phyloP scores from a whole-genome alignment of 1,140 invertebrate species.

The Drosophila arawakana region DNA sequence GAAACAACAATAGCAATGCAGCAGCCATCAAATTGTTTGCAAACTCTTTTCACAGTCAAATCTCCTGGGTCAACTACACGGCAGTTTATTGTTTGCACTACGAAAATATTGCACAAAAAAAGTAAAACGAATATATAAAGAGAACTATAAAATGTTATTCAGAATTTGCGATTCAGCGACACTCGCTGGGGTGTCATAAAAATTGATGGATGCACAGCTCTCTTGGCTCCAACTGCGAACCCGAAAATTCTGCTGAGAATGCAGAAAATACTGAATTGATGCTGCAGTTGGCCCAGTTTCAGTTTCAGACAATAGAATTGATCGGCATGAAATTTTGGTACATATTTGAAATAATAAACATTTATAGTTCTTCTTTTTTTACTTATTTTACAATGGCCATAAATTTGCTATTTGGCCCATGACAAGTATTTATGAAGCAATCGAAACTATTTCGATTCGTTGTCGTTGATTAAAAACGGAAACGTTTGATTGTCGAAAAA shows the following conservation, averaged over 20 bases:
- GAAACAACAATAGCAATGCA: conserved; percentile 75
- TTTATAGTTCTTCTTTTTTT: conserved; percentile 38
- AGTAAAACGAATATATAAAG: conserved; percentile 30
- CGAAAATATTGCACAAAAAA: conserved; percentile 60
- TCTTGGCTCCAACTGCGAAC: background rate
- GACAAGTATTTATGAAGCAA: conserved; percentile 79
- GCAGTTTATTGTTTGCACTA: conserved; percentile 29
- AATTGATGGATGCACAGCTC: conserved; percentile 68
- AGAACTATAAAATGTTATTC: conserved; percentile 27
- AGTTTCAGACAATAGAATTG: conserved; percentile 54
- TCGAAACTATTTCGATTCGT: conserved; percentile 55
- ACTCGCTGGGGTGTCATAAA: conserved; percentile 75
- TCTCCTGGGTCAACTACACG: conserved; percentile 29
- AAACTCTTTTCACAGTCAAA: conserved; percentile 46
- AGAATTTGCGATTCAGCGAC: conserved; percentile 52
- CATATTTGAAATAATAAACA: conserved; percentile 71
- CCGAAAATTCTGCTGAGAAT: conserved; percentile 3
- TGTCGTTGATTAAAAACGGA: conserved; percentile 54
- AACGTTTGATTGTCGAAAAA: conserved; percentile 43
- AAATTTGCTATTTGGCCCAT: conserved; percentile 38
- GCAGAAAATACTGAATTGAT: conserved; percentile 7
- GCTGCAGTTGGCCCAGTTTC: conserved; percentile 26
- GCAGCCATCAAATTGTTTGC: conserved; percentile 76
- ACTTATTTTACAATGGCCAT: conserved; percentile 13
- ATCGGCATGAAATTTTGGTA: conserved; percentile 53